These are phyloP conservation scores for Oikopleura dioica DNA, from an alignment of 23 tunicate species.

Conservation along the genomic window DNA sequence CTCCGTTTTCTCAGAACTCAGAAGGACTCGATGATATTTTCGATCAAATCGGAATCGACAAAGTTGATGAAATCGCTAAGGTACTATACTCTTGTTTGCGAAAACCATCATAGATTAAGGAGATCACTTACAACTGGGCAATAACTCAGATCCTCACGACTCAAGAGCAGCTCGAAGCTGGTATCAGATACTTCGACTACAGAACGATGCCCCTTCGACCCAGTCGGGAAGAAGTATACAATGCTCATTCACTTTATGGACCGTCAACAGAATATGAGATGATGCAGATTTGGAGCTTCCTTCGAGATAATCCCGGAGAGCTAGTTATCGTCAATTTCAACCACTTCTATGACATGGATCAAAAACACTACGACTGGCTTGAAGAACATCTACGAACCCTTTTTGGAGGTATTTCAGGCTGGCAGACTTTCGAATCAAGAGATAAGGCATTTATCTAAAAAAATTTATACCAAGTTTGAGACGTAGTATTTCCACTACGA, in stretches of 20 bases:
- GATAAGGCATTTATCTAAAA: no score
- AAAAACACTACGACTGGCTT: no score
- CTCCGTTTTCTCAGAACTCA: conserved; percentile 9
- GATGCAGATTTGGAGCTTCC: background rate
- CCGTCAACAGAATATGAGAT: background rate
- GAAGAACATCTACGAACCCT: no score
- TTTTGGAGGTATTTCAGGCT: no score
- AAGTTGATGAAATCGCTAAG: background rate
- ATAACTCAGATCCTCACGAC: background rate
- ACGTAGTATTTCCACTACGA: no score
- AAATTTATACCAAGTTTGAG: no score
- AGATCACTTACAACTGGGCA: conserved; percentile 10
- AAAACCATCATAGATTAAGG: no score
- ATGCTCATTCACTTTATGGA: background rate
- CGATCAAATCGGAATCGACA: background rate
- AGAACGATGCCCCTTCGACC: background rate
- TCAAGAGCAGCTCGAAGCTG: background rate
- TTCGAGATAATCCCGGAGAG: background rate
- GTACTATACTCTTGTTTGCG: no score
- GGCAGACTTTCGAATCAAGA: no score
- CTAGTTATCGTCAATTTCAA: background rate
- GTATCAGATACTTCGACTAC: background rate
- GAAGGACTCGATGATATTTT: background rate
- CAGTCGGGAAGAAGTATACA: background rate
- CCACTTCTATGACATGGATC: conserved; percentile 10